Conservation (phyloP, 2,113 vertebrate species). For the Macquaria australasica region DNA sequence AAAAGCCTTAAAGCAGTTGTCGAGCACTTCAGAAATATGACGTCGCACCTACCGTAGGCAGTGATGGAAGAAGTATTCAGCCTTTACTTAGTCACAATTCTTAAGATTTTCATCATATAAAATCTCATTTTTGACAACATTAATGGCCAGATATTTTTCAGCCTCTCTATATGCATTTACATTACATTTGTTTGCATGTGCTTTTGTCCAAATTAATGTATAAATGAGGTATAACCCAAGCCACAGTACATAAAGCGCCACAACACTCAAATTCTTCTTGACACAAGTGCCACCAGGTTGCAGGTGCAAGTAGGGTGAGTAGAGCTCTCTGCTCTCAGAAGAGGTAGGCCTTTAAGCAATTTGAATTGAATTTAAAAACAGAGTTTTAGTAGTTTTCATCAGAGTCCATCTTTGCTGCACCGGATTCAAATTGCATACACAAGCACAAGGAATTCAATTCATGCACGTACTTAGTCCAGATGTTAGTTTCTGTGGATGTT, state of each 20-base stretch:
- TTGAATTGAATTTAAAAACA: neutral
- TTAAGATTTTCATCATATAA: neutral
- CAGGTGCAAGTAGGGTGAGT: neutral
- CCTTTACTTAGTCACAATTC: neutral
- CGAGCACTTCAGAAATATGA: neutral
- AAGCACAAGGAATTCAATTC: neutral
- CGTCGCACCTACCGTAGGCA: neutral
- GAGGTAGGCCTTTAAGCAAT: neutral
- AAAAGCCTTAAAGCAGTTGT: constrained; percentile 8
- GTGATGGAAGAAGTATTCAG: neutral
- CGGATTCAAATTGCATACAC: neutral
- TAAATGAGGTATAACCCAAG: neutral
- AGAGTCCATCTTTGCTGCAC: neutral
- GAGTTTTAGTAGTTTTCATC: neutral
- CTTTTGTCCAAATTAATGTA: neutral
- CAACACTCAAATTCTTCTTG: neutral
- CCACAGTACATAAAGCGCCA: neutral
- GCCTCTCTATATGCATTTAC: constrained; percentile 2
- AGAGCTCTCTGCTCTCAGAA: neutral
- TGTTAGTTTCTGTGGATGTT: constrained; percentile 11
- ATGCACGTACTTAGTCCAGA: neutral
- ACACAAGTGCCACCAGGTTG: neutral
- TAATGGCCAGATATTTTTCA: neutral
- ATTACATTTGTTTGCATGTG: neutral
- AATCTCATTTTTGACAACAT: neutral